Base-by-base conservation (phyloP, 2,888 invertebrate species). In the Eupithecia tripunctaria region DNA sequence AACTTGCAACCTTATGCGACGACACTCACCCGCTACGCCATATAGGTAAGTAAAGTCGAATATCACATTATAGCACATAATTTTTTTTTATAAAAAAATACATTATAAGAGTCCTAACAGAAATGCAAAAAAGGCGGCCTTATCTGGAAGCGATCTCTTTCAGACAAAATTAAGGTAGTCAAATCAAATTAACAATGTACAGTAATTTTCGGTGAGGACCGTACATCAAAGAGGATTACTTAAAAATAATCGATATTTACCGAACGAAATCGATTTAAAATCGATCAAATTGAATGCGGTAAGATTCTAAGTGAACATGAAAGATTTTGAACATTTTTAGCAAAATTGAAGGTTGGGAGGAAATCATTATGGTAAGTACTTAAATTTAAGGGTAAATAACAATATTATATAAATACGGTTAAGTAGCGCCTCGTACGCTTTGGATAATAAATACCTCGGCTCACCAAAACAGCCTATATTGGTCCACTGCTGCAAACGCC, bases 211-310 rank as follows among this genome's bases (percentile, higher is more conserved):
- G 10, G 1, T 12, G 21, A 4, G 21, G 51, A 51, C 21, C 18
- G 51, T 51, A 51, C 51, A 51, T 51, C 12, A 51, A 43, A 43
- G 43, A 3, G 3, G 21, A 56, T 63, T 36, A 25, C 43, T 69
- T 41, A 25, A n/a, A 59, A 68, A 72, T 73, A 74, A 72, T 74
- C 71, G 69, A 69, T 71, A 43, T 72, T 72, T 70, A 59, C 72
- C 69, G 68, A 75, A 62, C n/a, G 71, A 63, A 73, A 79, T 73
- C 77, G 78, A 76, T 78, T 77, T 73, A 72, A 77, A 76, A 77
- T 72, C 76, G 77, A 74, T 76, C 71, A 71, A 56, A 66, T 51
- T 67, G 51, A 63, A 66, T 70, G 72, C 74, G 76, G 76, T 66
- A 69, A 51, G 68, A 63, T 64, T 67, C 51, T 69, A 70, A 73